These are phyloP conservation scores for Ptilonorhynchus violaceus DNA, from an alignment of 2,113 vertebrate genomes.

Conservation along the genomic window DNA sequence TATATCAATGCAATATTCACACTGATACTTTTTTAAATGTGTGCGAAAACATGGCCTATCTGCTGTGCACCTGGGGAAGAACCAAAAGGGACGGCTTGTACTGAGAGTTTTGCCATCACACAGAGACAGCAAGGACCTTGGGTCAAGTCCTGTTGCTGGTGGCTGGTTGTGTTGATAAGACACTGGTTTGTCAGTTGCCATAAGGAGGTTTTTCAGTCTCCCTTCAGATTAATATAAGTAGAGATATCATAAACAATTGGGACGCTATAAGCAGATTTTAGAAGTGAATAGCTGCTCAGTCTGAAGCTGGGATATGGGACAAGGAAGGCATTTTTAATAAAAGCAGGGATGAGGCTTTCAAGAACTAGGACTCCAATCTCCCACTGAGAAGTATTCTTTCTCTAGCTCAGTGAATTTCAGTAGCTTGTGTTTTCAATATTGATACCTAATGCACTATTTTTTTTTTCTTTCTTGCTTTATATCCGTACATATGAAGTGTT, in stretches of 20 bases:
- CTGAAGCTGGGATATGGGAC: background rate
- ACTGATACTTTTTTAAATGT: rapidly evolving
- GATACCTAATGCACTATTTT: background rate
- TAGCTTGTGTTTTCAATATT: background rate
- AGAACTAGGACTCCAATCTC: background rate
- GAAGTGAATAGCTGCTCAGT: background rate
- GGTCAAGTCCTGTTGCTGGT: background rate
- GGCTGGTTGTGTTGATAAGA: background rate
- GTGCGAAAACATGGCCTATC: background rate
- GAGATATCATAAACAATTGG: background rate
- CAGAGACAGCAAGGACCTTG: background rate
- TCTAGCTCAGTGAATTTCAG: background rate
- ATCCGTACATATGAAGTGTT: background rate
- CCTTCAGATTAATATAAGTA: background rate
- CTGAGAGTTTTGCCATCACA: background rate
- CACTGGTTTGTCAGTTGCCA: too few relatives aligned
- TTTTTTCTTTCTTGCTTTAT: background rate
- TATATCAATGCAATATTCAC: background rate
- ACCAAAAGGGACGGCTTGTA: background rate
- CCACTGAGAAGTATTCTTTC: background rate
- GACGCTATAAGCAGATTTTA: background rate
- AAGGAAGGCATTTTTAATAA: background rate
- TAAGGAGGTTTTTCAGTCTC: background rate
- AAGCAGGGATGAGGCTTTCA: background rate
- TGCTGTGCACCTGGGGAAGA: background rate